Evolutionary conservation across 2,113 vertebrate species (phyloP).

Genomic region (Potamarius usumacintae): DNA sequence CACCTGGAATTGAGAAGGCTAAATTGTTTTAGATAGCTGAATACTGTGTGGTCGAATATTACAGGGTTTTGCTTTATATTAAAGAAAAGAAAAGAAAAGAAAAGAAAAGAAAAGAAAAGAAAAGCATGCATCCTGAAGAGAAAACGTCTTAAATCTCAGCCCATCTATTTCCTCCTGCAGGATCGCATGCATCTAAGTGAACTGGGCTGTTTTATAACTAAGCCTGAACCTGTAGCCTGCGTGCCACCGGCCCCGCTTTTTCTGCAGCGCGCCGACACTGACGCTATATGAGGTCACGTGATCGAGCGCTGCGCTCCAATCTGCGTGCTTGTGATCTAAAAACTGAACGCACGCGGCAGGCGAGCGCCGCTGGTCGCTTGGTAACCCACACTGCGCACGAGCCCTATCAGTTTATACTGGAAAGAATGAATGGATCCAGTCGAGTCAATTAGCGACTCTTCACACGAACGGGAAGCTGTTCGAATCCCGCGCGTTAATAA

Average conservation of each 20-base stretch:
- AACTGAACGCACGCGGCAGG: conserved; percentile 18
- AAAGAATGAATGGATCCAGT: not conserved
- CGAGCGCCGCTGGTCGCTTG: conserved; percentile 12
- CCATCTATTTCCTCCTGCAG: not conserved
- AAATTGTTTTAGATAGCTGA: not conserved
- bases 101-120: not conserved
- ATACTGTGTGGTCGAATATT: not conserved
- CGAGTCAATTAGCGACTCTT: not conserved
- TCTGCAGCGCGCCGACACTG: not conserved
- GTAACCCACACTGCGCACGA: not conserved
- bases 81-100: not conserved
- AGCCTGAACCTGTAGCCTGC: conserved; percentile 18
- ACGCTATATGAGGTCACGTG: conserved; percentile 25
- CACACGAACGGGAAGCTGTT: not conserved
- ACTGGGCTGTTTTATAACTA: not conserved
- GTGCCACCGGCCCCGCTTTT: not conserved
- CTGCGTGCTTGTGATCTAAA: conserved; percentile 4
- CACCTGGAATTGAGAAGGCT: not conserved
- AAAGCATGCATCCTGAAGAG: not conserved
- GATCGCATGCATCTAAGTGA: not conserved
- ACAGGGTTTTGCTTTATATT: not conserved
- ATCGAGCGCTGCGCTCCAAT: conserved; percentile 1
- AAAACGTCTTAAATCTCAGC: not conserved
- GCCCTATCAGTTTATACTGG: not conserved
- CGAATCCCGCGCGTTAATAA: not conserved